Conservation (phyloP, 2,888 invertebrate species). For the Epistrophella euchroma region DNA sequence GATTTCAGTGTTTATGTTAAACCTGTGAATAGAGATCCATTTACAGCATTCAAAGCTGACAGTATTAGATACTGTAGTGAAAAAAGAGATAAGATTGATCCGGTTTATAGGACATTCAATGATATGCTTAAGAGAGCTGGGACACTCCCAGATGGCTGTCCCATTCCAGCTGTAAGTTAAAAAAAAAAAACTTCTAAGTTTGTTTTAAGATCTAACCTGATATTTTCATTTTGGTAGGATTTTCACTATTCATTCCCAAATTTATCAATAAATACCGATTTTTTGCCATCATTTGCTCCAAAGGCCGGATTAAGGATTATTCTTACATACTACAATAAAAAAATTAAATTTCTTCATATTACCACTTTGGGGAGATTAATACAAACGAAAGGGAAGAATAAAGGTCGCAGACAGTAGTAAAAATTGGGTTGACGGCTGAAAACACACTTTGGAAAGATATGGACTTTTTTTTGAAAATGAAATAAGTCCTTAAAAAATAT, state of each 20-base stretch:
- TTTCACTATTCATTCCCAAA: conserved; percentile 3
- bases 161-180: conserved; percentile 27
- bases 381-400: background rate
- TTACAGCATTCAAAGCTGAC: conserved; percentile 16
- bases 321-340: background rate
- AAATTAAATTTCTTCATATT: background rate
- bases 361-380: background rate
- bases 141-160: background rate
- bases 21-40: background rate
- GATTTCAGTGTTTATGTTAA: background rate
- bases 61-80: background rate
- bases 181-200: background rate
- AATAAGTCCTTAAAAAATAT: no score
- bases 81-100: background rate
- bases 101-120: background rate
- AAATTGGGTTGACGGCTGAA: no score
- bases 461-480: no score
- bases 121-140: background rate
- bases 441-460: no score
- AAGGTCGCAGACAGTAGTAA: background rate
- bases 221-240: conserved; percentile 11
- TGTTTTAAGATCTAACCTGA: no score
- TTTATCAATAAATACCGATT: conserved; percentile 7
- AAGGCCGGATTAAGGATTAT: background rate
- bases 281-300: conserved; percentile 3